phyloP scores from a whole-genome alignment of 2,797 vertebrate genomes.

The Podarcis siculus region DNA sequence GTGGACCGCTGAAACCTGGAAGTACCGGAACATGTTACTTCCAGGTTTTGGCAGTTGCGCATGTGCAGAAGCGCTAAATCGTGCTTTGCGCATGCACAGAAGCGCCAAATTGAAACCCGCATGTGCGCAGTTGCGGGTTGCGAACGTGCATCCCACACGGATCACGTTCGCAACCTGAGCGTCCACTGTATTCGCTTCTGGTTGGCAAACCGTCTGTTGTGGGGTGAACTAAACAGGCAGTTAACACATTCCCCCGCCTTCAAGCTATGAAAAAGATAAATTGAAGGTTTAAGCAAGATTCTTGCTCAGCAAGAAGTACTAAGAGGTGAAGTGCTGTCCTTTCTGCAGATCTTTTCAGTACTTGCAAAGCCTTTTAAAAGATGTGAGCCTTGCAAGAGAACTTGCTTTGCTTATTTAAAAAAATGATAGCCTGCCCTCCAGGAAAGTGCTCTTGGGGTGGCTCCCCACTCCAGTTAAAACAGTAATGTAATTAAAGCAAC shows the following conservation, averaged over 20 bases:
- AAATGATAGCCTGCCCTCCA: neutral
- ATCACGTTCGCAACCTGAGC: no score
- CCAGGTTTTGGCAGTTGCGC: no score
- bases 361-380: neutral
- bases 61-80: no score
- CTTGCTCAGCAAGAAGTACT: slow-evolving; percentile 13
- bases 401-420: neutral
- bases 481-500: neutral
- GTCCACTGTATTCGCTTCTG: neutral
- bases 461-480: neutral
- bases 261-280: neutral
- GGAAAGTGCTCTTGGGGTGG: neutral
- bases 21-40: no score
- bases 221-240: slow-evolving; percentile 6
- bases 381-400: neutral
- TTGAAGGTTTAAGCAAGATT: neutral
- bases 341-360: neutral
- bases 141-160: no score
- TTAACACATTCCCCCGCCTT: neutral
- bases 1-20: no score
- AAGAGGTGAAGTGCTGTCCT: neutral
- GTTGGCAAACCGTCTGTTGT: neutral
- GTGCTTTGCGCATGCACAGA: no score
- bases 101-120: no score
- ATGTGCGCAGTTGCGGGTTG: no score